These are phyloP conservation scores for Melitaea athalia DNA, from an alignment of 2,888 invertebrate species.

Conservation along the genomic window DNA sequence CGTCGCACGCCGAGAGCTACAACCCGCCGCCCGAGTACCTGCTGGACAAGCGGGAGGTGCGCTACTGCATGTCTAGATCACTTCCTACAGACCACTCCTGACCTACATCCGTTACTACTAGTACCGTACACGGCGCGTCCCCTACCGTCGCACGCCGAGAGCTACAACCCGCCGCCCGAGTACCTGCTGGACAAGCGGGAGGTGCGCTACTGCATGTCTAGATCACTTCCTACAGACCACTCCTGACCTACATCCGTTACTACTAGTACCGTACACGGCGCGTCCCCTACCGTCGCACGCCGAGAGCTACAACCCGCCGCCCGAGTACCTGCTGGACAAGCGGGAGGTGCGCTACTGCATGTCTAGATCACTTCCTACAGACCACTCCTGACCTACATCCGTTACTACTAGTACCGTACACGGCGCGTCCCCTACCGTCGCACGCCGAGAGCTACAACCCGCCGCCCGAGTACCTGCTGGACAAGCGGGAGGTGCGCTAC, in stretches of 20 bases:
- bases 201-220: too few relatives aligned
- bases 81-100: too few relatives aligned
- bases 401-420: too few relatives aligned
- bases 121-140: slow-evolving; percentile 86
- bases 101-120: too few relatives aligned
- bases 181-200: slow-evolving; percentile 95
- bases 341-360: slow-evolving; percentile 85
- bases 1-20: slow-evolving; percentile 97
- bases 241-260: too few relatives aligned
- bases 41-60: slow-evolving; percentile 90
- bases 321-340: slow-evolving; percentile 96
- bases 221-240: too few relatives aligned
- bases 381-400: too few relatives aligned
- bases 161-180: slow-evolving; percentile 99
- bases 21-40: slow-evolving; percentile 99
- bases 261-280: slow-evolving; percentile 78
- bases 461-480: slow-evolving; percentile 97
- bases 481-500: slow-evolving; percentile 87
- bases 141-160: slow-evolving; percentile 96
- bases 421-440: slow-evolving; percentile 93
- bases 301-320: slow-evolving; percentile 99
- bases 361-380: too few relatives aligned
- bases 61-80: too few relatives aligned
- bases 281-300: slow-evolving; percentile 95
- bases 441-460: slow-evolving; percentile 99